A percentile compares a stretch with the other conserved stretches of the same genome.
Evolutionary conservation across 2,113 vertebrate genomes (phyloP).

Genomic region (Heterotilapia buettikoferi): DNA sequence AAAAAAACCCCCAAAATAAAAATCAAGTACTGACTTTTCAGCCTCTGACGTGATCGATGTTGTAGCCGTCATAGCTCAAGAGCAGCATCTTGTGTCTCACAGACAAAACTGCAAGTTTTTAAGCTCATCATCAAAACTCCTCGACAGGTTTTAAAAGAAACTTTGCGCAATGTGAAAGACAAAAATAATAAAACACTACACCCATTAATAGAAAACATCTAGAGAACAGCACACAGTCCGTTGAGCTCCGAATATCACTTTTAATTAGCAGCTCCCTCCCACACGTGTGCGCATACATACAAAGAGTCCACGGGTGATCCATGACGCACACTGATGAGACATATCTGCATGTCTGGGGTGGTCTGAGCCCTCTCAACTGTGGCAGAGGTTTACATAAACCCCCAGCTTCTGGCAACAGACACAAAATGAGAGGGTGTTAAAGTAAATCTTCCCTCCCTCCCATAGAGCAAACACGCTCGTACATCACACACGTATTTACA

Average conservation of each 20-base stretch:
- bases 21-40: background rate
- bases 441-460: slow-evolving; percentile 19
- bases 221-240: background rate
- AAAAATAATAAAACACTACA: background rate
- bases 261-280: background rate
- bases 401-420: slow-evolving; percentile 18
- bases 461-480: background rate
- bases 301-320: background rate
- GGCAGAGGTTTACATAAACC: slow-evolving; percentile 32
- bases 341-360: slow-evolving; percentile 5
- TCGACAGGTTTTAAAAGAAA: background rate
- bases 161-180: background rate
- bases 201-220: background rate
- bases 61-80: slow-evolving; percentile 33
- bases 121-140: background rate
- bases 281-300: background rate
- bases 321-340: background rate
- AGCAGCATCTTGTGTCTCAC: slow-evolving; percentile 62
- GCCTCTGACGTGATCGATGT: background rate
- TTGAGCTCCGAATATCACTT: background rate
- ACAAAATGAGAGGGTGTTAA: slow-evolving; percentile 34
- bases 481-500: background rate
- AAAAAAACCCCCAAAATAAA: background rate
- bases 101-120: slow-evolving; percentile 23
- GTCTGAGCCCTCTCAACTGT: background rate